These are phyloP conservation scores for Epinephelus coioides DNA, from an alignment of 2,797 vertebrate species.

Conservation along the genomic window DNA sequence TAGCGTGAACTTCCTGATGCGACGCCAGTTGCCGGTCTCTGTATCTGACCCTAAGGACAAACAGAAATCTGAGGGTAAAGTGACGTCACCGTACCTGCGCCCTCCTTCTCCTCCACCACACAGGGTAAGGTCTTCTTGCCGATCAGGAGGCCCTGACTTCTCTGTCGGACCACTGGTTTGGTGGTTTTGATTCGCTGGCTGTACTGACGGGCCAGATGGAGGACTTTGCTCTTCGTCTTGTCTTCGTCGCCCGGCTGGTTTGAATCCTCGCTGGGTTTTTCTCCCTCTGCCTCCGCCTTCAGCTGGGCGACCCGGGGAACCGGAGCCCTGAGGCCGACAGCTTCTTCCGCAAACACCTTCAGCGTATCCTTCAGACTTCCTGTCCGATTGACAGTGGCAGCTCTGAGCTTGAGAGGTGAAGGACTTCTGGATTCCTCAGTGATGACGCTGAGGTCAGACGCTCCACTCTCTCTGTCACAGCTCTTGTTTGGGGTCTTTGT, in stretches of 20 bases:
- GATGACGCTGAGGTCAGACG: conserved; percentile 76
- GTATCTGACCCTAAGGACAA: neutral
- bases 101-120: conserved; percentile 81
- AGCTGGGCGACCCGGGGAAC: conserved; percentile 60
- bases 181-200: conserved; percentile 90
- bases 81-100: conserved; percentile 56
- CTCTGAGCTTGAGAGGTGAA: conserved; percentile 61
- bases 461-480: conserved; percentile 59
- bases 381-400: conserved; percentile 16
- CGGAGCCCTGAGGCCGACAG: conserved; percentile 26
- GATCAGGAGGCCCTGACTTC: conserved; percentile 38
- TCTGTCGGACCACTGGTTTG: conserved; percentile 53
- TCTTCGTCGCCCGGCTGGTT: conserved; percentile 68
- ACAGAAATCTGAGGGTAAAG: neutral
- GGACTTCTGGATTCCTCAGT: conserved; percentile 71
- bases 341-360: conserved; percentile 46
- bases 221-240: conserved; percentile 88
- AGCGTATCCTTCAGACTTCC: conserved; percentile 51
- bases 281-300: conserved; percentile 46
- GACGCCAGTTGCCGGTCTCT: too few species aligned
- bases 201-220: conserved; percentile 92
- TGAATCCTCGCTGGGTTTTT: neutral
- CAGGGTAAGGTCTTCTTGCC: conserved; percentile 61
- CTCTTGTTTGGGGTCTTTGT: conserved; percentile 24
- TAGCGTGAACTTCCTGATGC: too few species aligned